A percentile compares a stretch with the other conserved stretches of the same genome.
Evolutionary conservation across 1,140 invertebrate genomes (phyloP).

Genomic region (Dufourea novaeangliae): DNA sequence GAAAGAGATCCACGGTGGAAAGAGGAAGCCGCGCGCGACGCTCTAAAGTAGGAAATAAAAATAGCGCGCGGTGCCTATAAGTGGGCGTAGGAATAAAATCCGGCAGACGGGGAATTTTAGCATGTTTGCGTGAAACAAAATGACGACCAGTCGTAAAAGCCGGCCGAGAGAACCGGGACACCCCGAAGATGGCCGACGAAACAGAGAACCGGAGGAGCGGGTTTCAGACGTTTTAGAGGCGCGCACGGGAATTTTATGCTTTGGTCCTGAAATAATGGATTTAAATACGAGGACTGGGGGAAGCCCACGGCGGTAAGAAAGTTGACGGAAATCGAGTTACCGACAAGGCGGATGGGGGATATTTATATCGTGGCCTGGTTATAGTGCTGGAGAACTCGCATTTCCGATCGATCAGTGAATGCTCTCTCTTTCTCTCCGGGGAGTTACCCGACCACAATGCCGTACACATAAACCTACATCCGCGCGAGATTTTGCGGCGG

Average conservation of each 20-base stretch:
- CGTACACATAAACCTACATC: constrained; percentile 32
- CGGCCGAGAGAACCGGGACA: neutral
- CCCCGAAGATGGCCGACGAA: too few relatives aligned
- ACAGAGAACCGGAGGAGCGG: neutral
- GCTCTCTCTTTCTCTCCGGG: constrained; percentile 16
- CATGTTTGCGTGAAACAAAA: neutral
- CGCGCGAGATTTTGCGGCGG: constrained; percentile 15
- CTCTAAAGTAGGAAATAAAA: neutral
- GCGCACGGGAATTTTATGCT: neutral
- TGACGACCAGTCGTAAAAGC: neutral
- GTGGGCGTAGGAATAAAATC: neutral
- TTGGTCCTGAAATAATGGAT: neutral
- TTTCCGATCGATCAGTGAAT: constrained; percentile 18
- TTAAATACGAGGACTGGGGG: neutral
- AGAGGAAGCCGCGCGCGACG: neutral
- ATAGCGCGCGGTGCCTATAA: neutral
- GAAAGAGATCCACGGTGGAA: neutral
- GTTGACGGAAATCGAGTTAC: neutral
- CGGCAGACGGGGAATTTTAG: neutral
- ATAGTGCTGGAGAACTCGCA: neutral
- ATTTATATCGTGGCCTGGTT: constrained; percentile 8
- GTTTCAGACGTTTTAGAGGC: too few relatives aligned
- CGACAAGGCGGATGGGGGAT: neutral
- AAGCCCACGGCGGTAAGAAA: neutral
- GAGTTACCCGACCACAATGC: neutral